A percentile compares a stretch with the other conserved stretches of the same genome.
Evolutionary conservation across 1,140 invertebrate genomes (phyloP).

Genomic region (Megalonaias nervosa): DNA sequence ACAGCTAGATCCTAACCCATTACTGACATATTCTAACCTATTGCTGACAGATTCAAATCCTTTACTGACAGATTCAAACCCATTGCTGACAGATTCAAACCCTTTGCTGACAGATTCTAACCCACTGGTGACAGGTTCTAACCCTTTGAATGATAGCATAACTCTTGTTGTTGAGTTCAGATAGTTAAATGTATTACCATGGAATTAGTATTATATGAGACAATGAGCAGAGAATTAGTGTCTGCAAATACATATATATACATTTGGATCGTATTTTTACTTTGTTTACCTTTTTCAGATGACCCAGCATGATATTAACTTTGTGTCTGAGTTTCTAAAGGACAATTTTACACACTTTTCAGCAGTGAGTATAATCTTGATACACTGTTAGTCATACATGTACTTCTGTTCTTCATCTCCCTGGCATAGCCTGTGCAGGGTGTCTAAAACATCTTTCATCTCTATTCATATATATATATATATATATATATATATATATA

Average conservation of each 20-base stretch:
- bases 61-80: too few relatives aligned
- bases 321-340: constrained; percentile 89
- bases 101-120: too few relatives aligned
- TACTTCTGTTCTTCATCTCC: background rate
- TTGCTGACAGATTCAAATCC: too few relatives aligned
- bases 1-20: too few relatives aligned
- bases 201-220: background rate
- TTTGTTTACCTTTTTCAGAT: constrained; percentile 54
- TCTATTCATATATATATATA: too few relatives aligned
- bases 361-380: constrained; percentile 53
- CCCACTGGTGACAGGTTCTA: too few relatives aligned
- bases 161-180: background rate
- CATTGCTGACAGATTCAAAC: too few relatives aligned
- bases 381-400: background rate
- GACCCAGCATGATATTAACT: constrained; percentile 89
- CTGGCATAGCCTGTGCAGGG: too few relatives aligned
- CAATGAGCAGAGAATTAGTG: background rate
- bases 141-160: too few relatives aligned
- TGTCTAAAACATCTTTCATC: too few relatives aligned
- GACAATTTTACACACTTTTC: constrained; percentile 82
- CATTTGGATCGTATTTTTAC: constrained; percentile 3
- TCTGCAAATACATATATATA: background rate
- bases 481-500: too few relatives aligned
- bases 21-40: too few relatives aligned
- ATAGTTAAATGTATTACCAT: background rate